Evolutionary conservation across 92 coral and sea anemone species (phyloP), one percentile per base, ranked within the genome.

Genomic region (Actinernus sp.): DNA sequence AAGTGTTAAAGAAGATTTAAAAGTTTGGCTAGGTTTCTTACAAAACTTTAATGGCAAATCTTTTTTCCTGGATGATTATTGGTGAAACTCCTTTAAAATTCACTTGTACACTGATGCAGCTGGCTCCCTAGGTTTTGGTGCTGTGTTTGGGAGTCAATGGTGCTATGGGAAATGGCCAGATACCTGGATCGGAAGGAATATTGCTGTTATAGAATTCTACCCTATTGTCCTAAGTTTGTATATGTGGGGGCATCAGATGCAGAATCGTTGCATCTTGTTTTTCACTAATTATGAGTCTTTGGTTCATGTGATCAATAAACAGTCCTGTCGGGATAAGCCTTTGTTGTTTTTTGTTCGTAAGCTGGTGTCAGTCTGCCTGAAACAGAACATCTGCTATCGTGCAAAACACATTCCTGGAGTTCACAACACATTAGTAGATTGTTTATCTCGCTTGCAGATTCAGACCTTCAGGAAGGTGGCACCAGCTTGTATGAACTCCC

Each of bases 121-220:
- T 6, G 72, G 72, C 12, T 8, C 82, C 12, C 22, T 64, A 22
- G 83, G 83, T 12, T 76, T 22, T 58, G 83, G 76, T 6, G 83
- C 83, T 23, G 32, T 66, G 38, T 76, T 65, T 53, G 83, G 71
- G 1, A 24, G 31, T 30, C 20, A 65, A 10, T 76, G 82, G 82
- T 75, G 61, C 17, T 75, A 50, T 32, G 76, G 82, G 29, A 31
- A 31, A 30, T 75, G 82, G 76, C 76, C 83, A 11, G 43, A 19
- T 20, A 21, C 13, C 2, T 76, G 83, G 76, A 31, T 13, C 19
- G 21, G 32, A 18, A 45, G 47, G 11, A 76, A 65, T 32, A 76
- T 76, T 17, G 48, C 64, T 2, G 8, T 75, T 2, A 28, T 75
- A 17, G 82, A 75, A 40, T 47, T 74, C 30, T 68, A 4, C 21